Percentiles rank a stretch among this genome's conserved stretches.
Conservation (phyloP, 2,888 invertebrate species). For the Julus scanicus region DNA sequence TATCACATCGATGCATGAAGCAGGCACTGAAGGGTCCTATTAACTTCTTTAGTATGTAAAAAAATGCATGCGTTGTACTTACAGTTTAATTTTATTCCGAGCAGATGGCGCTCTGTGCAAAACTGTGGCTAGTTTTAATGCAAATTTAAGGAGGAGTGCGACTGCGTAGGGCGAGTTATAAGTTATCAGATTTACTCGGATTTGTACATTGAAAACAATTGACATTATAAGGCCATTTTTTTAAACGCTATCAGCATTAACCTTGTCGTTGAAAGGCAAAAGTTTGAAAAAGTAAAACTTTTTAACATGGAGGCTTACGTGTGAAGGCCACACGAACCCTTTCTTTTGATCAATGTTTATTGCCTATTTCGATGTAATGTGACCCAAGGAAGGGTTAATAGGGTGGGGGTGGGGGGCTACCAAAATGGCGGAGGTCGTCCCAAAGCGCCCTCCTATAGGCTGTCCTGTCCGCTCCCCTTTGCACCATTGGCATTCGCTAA, state of each 20-base stretch:
- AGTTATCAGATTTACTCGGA: neutral
- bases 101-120: conserved; percentile 25
- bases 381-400: conserved; percentile 39
- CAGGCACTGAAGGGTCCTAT: neutral
- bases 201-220: conserved; percentile 11
- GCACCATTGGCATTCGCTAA: neutral
- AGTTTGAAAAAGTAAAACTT: neutral
- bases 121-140: conserved; percentile 12
- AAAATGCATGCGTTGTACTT: conserved; percentile 19
- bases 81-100: conserved; percentile 35
- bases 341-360: conserved; percentile 41
- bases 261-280: neutral
- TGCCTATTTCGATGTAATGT: conserved; percentile 18
- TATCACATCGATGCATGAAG: neutral
- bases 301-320: neutral
- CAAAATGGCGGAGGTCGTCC: neutral
- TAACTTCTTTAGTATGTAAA: neutral
- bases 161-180: neutral
- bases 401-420: neutral
- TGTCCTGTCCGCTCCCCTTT: neutral
- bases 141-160: conserved; percentile 17
- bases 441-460: neutral
- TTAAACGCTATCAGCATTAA: neutral
- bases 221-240: neutral
- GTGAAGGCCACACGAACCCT: conserved; percentile 31